Evolutionary conservation across 2,888 invertebrate genomes (phyloP), one percentile per base, ranked within the genome.

Genomic region (Sepioteuthis lessoniana): DNA sequence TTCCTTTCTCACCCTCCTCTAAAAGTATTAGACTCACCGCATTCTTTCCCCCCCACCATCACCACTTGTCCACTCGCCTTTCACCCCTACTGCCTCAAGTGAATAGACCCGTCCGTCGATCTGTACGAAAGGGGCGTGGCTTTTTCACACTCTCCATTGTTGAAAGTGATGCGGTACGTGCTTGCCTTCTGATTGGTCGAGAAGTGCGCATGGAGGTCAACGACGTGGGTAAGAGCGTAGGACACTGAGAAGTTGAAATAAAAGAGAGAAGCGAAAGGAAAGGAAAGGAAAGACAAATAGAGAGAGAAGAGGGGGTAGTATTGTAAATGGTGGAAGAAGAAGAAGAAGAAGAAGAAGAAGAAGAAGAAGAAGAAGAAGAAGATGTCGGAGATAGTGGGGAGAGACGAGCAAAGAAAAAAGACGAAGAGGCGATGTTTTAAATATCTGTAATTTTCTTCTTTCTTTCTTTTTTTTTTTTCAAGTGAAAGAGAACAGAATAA

Each of bases 121-220:
- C n/a, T 76, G n/a, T 76, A 76, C 76, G 76, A 76, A 76, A 31
- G 31, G 76, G 76, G 76, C 76, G 76, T 76, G 76, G 76, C 76
- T 13, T 31, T 31, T 76, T 76, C 76, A 76, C 76, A 76, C 76
- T 76, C 31, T 76, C 76, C 76, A 76, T 76, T 76, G 76, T 76
- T 76, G 76, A 76, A 76, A 76, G 76, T 76, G 76, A 76, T 76
- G 76, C 76, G 76, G 76, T n/a, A 76, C 31, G 31, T n/a, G 76
- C 31, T 76, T n/a, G 76, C 8, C 76, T 76, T n/a, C 76, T 76
- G 76, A 76, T 76, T 76, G 76, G 76, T 76, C 76, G 76, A 76
- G n/a, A n/a, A 76, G 76, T 76, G 76, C 76, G 76, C 76, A 76
- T 76, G n/a, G n/a, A 76, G 76, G 76, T 76, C 76, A 76, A 76